Evolutionary conservation across 2,888 invertebrate genomes (phyloP).

Genomic region (Aspidiotus destructor): DNA sequence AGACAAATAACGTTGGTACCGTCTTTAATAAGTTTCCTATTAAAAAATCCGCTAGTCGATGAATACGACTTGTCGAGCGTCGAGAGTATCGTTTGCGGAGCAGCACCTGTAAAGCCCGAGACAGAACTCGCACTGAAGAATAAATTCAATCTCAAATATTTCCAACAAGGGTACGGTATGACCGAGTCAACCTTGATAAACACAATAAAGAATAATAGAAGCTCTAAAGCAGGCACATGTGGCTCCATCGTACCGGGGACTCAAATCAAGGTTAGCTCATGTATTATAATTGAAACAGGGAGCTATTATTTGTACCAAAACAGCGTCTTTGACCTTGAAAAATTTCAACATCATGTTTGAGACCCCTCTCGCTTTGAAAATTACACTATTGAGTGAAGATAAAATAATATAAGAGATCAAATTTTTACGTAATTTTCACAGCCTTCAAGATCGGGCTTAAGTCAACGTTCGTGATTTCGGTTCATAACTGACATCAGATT

Average conservation of each 20-base stretch:
- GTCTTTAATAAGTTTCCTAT: constrained; percentile 62
- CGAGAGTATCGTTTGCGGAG: constrained; percentile 42
- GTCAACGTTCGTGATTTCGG: too few species aligned
- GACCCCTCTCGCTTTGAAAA: too few species aligned
- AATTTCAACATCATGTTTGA: too few species aligned
- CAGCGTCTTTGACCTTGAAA: too few species aligned
- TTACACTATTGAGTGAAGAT: too few species aligned
- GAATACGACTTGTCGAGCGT: constrained; percentile 44
- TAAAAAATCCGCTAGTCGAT: constrained; percentile 46
- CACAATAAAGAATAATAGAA: constrained; percentile 17
- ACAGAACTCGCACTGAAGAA: constrained; percentile 23
- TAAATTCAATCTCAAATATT: constrained; percentile 9
- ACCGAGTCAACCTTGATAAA: constrained; percentile 34
- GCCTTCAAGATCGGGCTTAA: too few species aligned
- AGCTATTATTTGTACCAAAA: too few species aligned
- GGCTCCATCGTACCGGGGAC: constrained; percentile 37
- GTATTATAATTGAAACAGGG: neutral
- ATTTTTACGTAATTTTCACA: too few species aligned
- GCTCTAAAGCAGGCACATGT: constrained; percentile 35
- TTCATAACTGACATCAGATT: too few species aligned
- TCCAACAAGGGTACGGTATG: constrained; percentile 36
- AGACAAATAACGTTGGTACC: constrained; percentile 53
- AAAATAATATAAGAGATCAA: too few species aligned
- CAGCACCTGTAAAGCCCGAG: constrained; percentile 43
- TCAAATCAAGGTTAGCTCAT: constrained; percentile 36